Evolutionary conservation across 2,888 invertebrate genomes (phyloP).

Genomic region (Patella pellucida): DNA sequence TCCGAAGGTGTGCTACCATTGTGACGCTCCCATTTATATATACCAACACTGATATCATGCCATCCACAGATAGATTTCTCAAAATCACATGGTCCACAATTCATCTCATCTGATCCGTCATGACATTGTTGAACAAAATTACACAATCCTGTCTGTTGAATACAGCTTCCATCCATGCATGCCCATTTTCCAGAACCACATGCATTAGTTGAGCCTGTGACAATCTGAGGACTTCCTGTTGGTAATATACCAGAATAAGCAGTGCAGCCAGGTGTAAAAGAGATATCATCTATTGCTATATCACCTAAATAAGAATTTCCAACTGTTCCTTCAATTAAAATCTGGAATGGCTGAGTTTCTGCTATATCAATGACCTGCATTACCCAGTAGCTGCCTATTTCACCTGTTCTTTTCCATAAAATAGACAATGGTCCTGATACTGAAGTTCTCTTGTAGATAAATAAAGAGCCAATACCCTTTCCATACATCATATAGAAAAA

Average conservation of each 20-base stretch:
- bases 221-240: conserved; percentile 37
- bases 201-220: conserved; percentile 41
- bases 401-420: conserved; percentile 41
- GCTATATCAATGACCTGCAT: conserved; percentile 47
- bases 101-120: conserved; percentile 58
- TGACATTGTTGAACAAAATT: conserved; percentile 55
- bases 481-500: conserved; percentile 67
- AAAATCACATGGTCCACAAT: conserved; percentile 62
- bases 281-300: conserved; percentile 66
- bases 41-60: conserved; percentile 49
- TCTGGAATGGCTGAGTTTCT: conserved; percentile 50
- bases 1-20: conserved; percentile 49
- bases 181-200: conserved; percentile 52
- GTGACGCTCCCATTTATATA: conserved; percentile 54
- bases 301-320: conserved; percentile 52
- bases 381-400: conserved; percentile 55
- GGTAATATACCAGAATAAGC: conserved; percentile 43
- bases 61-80: conserved; percentile 58
- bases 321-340: conserved; percentile 60
- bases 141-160: conserved; percentile 50
- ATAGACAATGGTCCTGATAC: conserved; percentile 35
- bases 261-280: conserved; percentile 57
- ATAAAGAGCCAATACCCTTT: conserved; percentile 50
- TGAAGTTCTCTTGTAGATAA: conserved; percentile 55
- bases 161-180: conserved; percentile 53